Evolutionary conservation across 2,113 vertebrate genomes (phyloP).

Genomic region (Stegastes partitus): DNA sequence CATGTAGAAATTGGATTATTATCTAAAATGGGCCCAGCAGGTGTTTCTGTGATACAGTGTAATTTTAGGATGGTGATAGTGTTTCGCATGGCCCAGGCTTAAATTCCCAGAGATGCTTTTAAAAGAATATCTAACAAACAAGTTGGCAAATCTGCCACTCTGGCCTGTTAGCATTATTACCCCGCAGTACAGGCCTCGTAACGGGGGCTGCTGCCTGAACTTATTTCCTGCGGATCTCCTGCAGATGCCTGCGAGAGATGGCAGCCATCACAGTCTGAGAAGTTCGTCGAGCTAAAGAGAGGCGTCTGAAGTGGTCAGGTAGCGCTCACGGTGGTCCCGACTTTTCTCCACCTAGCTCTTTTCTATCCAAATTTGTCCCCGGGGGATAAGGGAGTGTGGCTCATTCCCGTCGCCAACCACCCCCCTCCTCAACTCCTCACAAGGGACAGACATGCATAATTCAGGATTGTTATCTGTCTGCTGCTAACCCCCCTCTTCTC

Average conservation of each 20-base stretch:
- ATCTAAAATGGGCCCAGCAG: slow-evolving; percentile 76
- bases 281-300: slow-evolving; percentile 56
- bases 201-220: slow-evolving; percentile 3
- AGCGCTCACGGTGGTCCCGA: slow-evolving; percentile 40
- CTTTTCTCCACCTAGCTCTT: slow-evolving; percentile 33
- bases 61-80: slow-evolving; percentile 54
- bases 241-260: background rate
- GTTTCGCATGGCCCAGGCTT: slow-evolving; percentile 27
- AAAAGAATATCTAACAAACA: slow-evolving; percentile 54
- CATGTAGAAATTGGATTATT: slow-evolving; percentile 77
- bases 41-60: slow-evolving; percentile 64
- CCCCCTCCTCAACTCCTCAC: slow-evolving; percentile 38
- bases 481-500: slow-evolving; percentile 50
- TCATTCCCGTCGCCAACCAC: slow-evolving; percentile 24
- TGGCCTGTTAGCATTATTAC: slow-evolving; percentile 52
- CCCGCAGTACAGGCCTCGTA: background rate
- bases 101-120: slow-evolving; percentile 67
- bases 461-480: slow-evolving; percentile 79
- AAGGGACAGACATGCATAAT: slow-evolving; percentile 78
- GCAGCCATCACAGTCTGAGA: slow-evolving; percentile 38
- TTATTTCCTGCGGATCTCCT: no score
- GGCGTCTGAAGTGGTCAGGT: slow-evolving; percentile 48
- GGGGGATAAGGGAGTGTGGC: slow-evolving; percentile 46
- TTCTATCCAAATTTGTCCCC: slow-evolving; percentile 64
- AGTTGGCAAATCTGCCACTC: slow-evolving; percentile 31